A percentile compares a stretch with the other conserved stretches of the same genome.
These are phyloP conservation scores for Tetragonula carbonaria DNA, from an alignment of 2,888 invertebrate genomes.

Conservation along the genomic window DNA sequence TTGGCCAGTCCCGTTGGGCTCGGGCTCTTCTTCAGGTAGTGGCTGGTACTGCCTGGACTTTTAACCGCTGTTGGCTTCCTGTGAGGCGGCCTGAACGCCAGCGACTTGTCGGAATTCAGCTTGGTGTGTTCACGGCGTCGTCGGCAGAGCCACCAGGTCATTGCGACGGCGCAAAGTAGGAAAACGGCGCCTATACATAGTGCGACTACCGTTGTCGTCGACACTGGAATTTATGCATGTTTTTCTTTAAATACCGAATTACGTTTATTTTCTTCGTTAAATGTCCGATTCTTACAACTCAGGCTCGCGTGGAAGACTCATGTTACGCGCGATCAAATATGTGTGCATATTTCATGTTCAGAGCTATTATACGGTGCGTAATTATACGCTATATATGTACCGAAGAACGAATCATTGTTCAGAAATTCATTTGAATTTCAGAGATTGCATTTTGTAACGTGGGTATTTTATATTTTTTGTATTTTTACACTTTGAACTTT, in stretches of 20 bases:
- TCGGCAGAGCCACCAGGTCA: conserved; percentile 88
- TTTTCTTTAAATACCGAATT: not conserved
- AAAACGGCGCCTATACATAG: conserved; percentile 87
- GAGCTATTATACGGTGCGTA: not conserved
- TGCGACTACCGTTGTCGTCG: conserved; percentile 86
- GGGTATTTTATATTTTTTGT: not conserved
- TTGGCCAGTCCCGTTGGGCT: conserved; percentile 90
- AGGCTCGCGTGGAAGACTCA: not conserved
- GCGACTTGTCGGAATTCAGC: conserved; percentile 86
- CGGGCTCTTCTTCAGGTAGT: conserved; percentile 96
- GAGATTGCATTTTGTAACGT: not conserved
- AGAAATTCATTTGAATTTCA: too few species aligned
- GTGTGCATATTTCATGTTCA: not conserved
- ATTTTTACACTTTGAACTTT: not conserved
- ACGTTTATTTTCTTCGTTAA: too few species aligned
- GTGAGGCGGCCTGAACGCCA: conserved; percentile 89
- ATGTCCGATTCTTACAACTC: too few species aligned
- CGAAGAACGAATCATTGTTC: not conserved
- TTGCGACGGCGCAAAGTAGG: conserved; percentile 86
- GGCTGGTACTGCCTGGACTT: conserved; percentile 92
- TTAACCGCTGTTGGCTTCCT: conserved; percentile 93
- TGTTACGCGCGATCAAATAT: not conserved
- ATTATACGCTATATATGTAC: not conserved
- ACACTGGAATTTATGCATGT: conserved; percentile 82
- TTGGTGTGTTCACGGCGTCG: conserved; percentile 85